Evolutionary conservation across 2,888 invertebrate species (phyloP).

Genomic region (Aricia artaxerxes): DNA sequence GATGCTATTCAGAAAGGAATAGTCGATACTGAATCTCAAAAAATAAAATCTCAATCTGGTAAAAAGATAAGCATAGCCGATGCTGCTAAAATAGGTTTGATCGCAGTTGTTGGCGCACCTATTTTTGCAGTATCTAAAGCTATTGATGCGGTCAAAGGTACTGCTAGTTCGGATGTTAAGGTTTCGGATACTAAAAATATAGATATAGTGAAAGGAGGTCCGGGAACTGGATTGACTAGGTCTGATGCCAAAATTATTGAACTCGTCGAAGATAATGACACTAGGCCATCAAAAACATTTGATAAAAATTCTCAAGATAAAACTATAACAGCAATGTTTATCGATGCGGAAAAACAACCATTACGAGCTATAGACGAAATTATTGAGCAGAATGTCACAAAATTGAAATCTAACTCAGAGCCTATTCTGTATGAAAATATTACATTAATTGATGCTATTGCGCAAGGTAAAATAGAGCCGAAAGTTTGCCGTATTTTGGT

Average conservation of each 20-base stretch:
- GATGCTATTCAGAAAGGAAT: slow-evolving; percentile 90
- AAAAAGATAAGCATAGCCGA: slow-evolving; percentile 85
- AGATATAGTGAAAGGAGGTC: background rate
- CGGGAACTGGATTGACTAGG: background rate
- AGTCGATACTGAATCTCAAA: slow-evolving; percentile 85
- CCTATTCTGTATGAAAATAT: slow-evolving; percentile 72
- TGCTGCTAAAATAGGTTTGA: slow-evolving; percentile 87
- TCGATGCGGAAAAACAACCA: slow-evolving; percentile 73
- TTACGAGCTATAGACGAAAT: slow-evolving; percentile 73
- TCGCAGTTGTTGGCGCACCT: slow-evolving; percentile 88
- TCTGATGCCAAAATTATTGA: background rate
- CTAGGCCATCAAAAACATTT: background rate
- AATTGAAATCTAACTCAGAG: slow-evolving; percentile 53
- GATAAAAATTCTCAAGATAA: slow-evolving; percentile 52
- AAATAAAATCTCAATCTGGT: slow-evolving; percentile 83
- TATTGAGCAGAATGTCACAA: slow-evolving; percentile 69
- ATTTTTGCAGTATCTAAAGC: slow-evolving; percentile 85
- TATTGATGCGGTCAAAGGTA: slow-evolving; percentile 81
- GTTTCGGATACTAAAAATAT: slow-evolving; percentile 29
- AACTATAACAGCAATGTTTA: slow-evolving; percentile 62
- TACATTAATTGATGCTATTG: slow-evolving; percentile 82
- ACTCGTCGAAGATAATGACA: background rate
- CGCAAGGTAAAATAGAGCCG: slow-evolving; percentile 84
- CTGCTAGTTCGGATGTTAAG: slow-evolving; percentile 84
- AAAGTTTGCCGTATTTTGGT: slow-evolving; percentile 82